Percentiles rank a stretch among this genome's conserved stretches.
Evolutionary conservation across 2,113 vertebrate species (phyloP).

Genomic region (Tringa solitaria): DNA sequence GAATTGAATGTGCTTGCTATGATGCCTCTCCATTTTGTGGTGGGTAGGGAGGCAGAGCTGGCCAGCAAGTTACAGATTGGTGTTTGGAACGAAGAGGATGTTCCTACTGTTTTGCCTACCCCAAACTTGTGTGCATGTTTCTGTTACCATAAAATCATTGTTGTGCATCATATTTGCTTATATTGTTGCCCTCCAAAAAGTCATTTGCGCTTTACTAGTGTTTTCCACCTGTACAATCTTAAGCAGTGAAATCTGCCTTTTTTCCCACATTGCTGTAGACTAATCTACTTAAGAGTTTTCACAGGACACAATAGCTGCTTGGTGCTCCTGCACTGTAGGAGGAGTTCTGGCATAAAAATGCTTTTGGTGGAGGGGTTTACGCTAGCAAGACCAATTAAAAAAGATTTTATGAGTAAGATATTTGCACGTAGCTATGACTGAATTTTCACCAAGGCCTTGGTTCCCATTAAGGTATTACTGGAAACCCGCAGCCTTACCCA

Average conservation of each 20-base stretch:
- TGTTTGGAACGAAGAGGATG: not conserved
- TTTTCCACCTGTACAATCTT: not conserved
- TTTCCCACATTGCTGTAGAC: not conserved
- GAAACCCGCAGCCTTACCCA: not conserved
- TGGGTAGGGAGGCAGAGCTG: not conserved
- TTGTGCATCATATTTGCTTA: not conserved
- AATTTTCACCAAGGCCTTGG: not conserved
- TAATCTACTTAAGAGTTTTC: not conserved
- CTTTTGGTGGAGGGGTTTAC: not conserved
- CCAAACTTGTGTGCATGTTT: accelerated
- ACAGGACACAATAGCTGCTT: not conserved
- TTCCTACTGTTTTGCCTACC: not conserved
- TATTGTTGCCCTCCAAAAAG: not conserved
- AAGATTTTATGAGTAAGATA: not conserved
- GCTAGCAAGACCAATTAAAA: not conserved
- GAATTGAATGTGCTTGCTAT: not conserved
- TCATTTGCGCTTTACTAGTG: not conserved
- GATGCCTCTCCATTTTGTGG: not conserved
- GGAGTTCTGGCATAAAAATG: not conserved
- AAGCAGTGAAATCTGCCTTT: not conserved
- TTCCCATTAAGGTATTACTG: not conserved
- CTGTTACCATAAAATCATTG: not conserved
- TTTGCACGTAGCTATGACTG: not conserved
- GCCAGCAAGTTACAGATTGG: not conserved
- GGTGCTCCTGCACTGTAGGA: accelerated